Percentiles rank a stretch among this genome's conserved stretches.
These are phyloP conservation scores for Tetramorium alpestre DNA, from an alignment of 1,140 invertebrate species.

Conservation along the genomic window DNA sequence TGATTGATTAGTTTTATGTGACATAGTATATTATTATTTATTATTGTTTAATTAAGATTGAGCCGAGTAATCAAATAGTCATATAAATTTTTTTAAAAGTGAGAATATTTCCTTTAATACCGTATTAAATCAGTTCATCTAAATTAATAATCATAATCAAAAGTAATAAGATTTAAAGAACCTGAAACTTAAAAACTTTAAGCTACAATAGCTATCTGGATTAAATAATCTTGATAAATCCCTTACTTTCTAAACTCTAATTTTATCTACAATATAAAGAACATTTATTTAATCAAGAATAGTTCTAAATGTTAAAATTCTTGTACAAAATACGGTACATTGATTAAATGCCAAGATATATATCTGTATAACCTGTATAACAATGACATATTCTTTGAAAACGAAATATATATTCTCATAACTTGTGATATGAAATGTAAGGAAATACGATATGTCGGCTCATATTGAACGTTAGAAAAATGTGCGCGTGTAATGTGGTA, in stretches of 20 bases:
- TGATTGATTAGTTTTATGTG: background rate
- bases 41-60: background rate
- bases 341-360: background rate
- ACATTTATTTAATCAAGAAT: background rate
- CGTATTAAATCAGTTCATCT: background rate
- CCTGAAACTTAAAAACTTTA: background rate
- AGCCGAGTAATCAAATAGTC: background rate
- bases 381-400: background rate
- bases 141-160: constrained; percentile 1
- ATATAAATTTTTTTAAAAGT: background rate
- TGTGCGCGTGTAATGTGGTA: background rate
- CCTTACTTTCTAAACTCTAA: background rate
- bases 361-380: background rate
- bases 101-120: background rate
- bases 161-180: background rate
- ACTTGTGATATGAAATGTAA: background rate
- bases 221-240: background rate
- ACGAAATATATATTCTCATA: background rate
- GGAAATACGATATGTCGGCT: background rate
- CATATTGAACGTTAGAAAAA: constrained; percentile 23
- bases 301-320: background rate
- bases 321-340: background rate
- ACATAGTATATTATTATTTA: background rate
- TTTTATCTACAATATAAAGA: background rate
- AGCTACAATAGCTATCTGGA: background rate